These are phyloP conservation scores for Sarcophaga rosellei DNA, from an alignment of 2,888 invertebrate genomes.

Conservation along the genomic window DNA sequence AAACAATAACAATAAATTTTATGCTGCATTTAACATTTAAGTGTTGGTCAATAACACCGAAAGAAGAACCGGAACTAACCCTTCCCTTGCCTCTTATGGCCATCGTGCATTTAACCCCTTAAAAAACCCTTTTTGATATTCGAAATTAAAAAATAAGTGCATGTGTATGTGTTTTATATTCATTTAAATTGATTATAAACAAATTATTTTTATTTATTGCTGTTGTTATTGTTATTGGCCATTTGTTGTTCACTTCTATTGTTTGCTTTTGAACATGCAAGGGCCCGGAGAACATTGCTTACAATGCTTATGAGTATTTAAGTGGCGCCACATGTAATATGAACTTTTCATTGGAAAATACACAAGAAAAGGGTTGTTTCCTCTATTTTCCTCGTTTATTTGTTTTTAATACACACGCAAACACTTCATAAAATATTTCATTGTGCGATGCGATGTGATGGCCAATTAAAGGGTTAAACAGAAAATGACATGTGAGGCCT, in stretches of 20 bases:
- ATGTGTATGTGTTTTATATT: constrained; percentile 29
- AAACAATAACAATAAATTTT: constrained; percentile 57
- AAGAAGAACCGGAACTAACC: constrained; percentile 6
- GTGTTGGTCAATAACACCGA: constrained; percentile 49
- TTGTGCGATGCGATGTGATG: constrained; percentile 24
- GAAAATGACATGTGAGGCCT: constrained; percentile 48
- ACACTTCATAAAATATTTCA: constrained; percentile 58
- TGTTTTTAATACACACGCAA: constrained; percentile 49
- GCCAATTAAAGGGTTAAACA: constrained; percentile 70
- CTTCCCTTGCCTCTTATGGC: constrained; percentile 46
- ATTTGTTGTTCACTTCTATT: constrained; percentile 41
- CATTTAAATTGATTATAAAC: constrained; percentile 68
- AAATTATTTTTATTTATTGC: constrained; percentile 57
- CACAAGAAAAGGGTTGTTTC: constrained; percentile 45
- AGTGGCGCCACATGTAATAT: constrained; percentile 65
- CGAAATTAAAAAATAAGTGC: background rate
- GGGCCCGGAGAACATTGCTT: background rate
- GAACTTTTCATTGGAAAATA: constrained; percentile 42
- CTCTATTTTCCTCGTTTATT: background rate
- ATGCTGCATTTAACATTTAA: constrained; percentile 57
- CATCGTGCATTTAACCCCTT: constrained; percentile 37
- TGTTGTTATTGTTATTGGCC: constrained; percentile 10
- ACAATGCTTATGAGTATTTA: constrained; percentile 3
- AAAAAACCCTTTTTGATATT: background rate
- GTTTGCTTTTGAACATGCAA: background rate